These are phyloP conservation scores for Oryzaephilus surinamensis DNA, from an alignment of 1,140 invertebrate species.

Conservation along the genomic window DNA sequence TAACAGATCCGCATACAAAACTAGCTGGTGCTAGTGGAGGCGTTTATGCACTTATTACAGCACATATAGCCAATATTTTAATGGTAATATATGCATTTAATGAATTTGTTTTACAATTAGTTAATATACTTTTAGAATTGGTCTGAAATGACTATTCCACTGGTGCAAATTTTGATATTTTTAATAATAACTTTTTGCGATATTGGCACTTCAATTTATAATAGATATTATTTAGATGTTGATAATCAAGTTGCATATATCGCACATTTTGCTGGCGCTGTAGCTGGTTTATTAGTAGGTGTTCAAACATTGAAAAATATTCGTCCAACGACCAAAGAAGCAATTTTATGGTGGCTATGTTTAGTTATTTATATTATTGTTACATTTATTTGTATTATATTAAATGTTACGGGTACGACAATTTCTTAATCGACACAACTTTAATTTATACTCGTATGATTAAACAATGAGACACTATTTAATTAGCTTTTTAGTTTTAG, in stretches of 20 bases:
- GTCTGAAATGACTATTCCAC: constrained; percentile 82
- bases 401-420: no score
- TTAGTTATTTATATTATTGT: neutral
- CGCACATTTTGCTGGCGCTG: constrained; percentile 77
- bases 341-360: constrained; percentile 64
- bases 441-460: no score
- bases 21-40: constrained; percentile 93
- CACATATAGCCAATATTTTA: constrained; percentile 89
- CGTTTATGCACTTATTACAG: constrained; percentile 90
- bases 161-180: constrained; percentile 68
- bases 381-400: no score
- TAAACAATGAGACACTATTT: no score
- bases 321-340: constrained; percentile 75
- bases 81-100: constrained; percentile 50
- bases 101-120: neutral
- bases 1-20: constrained; percentile 75
- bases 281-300: constrained; percentile 81
- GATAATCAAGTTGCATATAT: constrained; percentile 72
- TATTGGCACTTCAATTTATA: constrained; percentile 72
- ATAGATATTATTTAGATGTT: constrained; percentile 55
- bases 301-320: constrained; percentile 84
- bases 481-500: no score
- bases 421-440: no score
- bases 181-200: constrained; percentile 54
- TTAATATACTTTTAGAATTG: constrained; percentile 60